Evolutionary conservation across 2,888 invertebrate species (phyloP).

Genomic region (Meiosimyza platycephala): DNA sequence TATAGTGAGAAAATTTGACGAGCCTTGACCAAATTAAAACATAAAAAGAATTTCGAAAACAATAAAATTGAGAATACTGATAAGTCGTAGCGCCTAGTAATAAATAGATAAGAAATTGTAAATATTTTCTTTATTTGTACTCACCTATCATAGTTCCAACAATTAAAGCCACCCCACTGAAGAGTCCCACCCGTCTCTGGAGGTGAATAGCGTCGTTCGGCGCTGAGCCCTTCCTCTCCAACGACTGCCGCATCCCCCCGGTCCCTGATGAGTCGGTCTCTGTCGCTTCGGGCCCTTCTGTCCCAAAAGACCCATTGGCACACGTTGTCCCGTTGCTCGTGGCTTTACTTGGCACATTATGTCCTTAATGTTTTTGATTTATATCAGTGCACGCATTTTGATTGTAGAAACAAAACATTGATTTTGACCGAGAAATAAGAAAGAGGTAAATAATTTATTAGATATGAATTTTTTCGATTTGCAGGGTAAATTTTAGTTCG

Average conservation of each 20-base stretch:
- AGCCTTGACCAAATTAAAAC: no score
- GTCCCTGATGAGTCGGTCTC: constrained; percentile 69
- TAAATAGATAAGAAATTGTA: no score
- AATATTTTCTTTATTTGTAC: constrained; percentile 47
- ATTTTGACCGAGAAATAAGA: no score
- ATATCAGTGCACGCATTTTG: no score
- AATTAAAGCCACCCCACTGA: constrained; percentile 99
- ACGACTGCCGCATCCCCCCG: constrained; percentile 70
- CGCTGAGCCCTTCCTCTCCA: constrained; percentile 94
- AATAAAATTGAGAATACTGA: no score
- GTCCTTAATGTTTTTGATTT: constrained; percentile 55
- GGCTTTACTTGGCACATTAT: constrained; percentile 68
- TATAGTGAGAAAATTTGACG: no score
- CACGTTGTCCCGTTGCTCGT: constrained; percentile 67
- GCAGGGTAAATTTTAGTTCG: no score
- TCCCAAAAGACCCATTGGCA: constrained; percentile 67
- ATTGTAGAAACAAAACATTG: no score
- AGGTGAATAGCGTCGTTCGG: constrained; percentile 97
- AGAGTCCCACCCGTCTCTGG: constrained; percentile 99
- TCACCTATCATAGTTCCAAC: constrained; percentile 98
- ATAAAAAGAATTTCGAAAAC: no score
- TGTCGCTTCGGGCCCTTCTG: constrained; percentile 69
- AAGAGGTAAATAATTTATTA: no score
- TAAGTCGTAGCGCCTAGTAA: no score
- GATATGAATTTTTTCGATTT: no score